Conservation (phyloP, 2,797 vertebrate genomes). For the Merluccius polli region DNA sequence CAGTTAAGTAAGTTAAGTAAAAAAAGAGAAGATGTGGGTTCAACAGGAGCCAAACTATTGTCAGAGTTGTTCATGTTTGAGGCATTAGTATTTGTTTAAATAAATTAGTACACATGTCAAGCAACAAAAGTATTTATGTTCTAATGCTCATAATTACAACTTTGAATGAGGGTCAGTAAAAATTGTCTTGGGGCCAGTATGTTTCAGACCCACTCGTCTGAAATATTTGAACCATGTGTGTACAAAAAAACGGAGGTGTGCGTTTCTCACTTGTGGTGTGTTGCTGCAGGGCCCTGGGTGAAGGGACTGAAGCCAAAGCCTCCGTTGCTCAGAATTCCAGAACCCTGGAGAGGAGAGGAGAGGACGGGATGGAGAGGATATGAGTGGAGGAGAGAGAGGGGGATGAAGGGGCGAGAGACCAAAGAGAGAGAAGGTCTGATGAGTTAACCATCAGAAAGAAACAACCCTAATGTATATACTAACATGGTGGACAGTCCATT, state of each 20-base stretch:
- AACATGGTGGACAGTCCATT: background rate
- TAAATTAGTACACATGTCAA: background rate
- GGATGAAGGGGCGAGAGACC: background rate
- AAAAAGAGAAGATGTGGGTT: background rate
- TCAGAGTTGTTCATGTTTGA: too few species aligned
- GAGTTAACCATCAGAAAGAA: background rate
- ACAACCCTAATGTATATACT: too few species aligned
- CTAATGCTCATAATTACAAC: constrained; percentile 4
- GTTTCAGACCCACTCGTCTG: background rate
- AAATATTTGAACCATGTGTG: background rate
- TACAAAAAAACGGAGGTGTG: constrained; percentile 7
- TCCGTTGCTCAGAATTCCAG: constrained; percentile 85
- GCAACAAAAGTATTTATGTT: background rate
- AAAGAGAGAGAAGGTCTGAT: background rate
- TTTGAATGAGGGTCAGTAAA: background rate
- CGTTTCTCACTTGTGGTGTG: constrained; percentile 90
- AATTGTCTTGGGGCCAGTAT: background rate
- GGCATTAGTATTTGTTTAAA: too few species aligned
- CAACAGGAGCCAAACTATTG: too few species aligned
- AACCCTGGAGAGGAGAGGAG: constrained; percentile 68
- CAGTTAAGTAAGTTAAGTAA: too few species aligned
- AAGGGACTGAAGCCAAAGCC: constrained; percentile 91
- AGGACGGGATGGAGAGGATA: background rate
- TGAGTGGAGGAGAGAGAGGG: background rate
- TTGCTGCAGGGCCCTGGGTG: constrained; percentile 84